Percentiles rank a stretch among this genome's conserved stretches.
Conservation (phyloP, 2,888 invertebrate genomes). For the Junonia oenone region DNA sequence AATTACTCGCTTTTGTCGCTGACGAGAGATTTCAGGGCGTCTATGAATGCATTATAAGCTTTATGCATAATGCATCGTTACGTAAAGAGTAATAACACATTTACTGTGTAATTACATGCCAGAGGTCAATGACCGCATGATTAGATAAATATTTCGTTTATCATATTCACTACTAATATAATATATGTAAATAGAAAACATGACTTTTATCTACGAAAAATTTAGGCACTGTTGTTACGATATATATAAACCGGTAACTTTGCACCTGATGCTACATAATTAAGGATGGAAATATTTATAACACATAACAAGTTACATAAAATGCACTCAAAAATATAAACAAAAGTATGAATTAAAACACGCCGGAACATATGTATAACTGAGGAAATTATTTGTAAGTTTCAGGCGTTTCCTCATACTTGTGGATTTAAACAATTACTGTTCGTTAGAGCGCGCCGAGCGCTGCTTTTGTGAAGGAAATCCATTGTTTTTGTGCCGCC, state of each 20-base stretch:
- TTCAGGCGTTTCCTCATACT: constrained; percentile 38
- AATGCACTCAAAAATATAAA: not conserved
- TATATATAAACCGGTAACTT: no score
- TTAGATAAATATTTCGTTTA: not conserved
- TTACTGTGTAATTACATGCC: constrained; percentile 4
- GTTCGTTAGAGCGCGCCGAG: constrained; percentile 58
- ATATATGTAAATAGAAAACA: no score
- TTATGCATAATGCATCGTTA: constrained; percentile 41
- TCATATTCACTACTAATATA: no score
- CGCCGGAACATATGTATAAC: constrained; percentile 19
- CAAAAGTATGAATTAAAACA: constrained; percentile 5
- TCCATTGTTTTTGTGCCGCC: constrained; percentile 52
- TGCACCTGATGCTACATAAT: not conserved
- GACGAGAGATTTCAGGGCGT: constrained; percentile 44
- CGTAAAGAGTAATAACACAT: constrained; percentile 29
- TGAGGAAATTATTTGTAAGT: constrained; percentile 28
- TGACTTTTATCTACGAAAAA: no score
- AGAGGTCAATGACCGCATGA: not conserved
- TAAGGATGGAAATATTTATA: not conserved
- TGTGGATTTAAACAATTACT: constrained; percentile 66
- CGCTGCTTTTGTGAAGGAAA: constrained; percentile 59
- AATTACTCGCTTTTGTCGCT: constrained; percentile 53
- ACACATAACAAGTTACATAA: not conserved
- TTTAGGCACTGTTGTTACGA: no score
- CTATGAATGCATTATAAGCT: constrained; percentile 45